Evolutionary conservation across 1,140 invertebrate genomes (phyloP).

Genomic region (Rhagoletis zephyria): DNA sequence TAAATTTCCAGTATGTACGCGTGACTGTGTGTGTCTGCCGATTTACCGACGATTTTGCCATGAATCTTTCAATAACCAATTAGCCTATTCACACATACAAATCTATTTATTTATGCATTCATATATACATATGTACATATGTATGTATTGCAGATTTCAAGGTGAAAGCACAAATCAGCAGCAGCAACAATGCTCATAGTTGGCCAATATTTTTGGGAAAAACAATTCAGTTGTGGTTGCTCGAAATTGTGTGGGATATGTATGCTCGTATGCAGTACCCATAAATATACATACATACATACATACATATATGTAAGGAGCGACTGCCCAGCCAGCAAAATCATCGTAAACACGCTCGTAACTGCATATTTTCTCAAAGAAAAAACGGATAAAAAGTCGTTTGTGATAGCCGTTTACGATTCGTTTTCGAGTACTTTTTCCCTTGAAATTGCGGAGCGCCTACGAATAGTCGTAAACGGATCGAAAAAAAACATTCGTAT

Average conservation of each 20-base stretch:
- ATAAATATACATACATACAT: no score
- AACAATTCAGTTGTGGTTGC: conserved; percentile 16
- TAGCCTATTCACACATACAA: background rate
- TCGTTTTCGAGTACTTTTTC: no score
- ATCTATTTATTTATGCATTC: background rate
- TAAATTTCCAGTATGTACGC: background rate
- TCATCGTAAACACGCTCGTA: no score
- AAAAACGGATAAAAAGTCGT: no score
- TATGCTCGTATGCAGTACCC: background rate
- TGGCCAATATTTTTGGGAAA: conserved; percentile 5
- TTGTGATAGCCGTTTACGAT: no score
- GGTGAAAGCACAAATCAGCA: conserved; percentile 17
- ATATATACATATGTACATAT: background rate
- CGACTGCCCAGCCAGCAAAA: background rate
- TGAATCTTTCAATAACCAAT: conserved; percentile 45
- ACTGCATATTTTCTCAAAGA: no score
- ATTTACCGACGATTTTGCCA: conserved; percentile 3
- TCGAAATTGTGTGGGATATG: conserved; percentile 2
- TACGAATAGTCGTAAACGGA: no score
- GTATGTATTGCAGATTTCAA: conserved; percentile 29
- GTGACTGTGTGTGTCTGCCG: background rate
- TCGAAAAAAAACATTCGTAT: no score
- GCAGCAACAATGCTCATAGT: background rate
- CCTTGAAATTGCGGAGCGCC: no score
- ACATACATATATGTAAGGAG: background rate